A percentile compares a stretch with the other conserved stretches of the same genome.
These are phyloP conservation scores for Oostethus manadensis DNA, from an alignment of 2,113 vertebrate species.

Conservation along the genomic window DNA sequence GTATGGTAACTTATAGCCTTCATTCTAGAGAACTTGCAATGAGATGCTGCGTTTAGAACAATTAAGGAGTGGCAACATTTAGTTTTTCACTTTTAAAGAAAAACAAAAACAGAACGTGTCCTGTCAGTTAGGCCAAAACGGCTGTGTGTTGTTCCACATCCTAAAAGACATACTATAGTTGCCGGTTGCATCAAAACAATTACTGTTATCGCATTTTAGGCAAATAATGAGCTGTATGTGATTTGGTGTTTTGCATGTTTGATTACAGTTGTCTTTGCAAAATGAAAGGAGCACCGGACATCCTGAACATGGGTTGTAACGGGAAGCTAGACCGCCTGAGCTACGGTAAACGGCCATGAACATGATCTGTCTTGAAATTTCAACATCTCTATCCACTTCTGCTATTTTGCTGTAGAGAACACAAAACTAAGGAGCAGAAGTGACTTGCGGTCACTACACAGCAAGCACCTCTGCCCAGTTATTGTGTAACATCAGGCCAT, in stretches of 20 bases:
- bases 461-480: constrained; percentile 47
- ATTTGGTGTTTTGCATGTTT: constrained; percentile 25
- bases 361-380: constrained; percentile 61
- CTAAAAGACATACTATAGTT: too few relatives aligned
- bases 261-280: constrained; percentile 28
- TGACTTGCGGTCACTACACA: constrained; percentile 63
- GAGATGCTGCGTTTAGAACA: background rate
- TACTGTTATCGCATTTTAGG: background rate
- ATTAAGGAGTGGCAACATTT: background rate
- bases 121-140: background rate
- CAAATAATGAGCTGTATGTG: background rate
- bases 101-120: background rate
- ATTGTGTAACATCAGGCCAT: constrained; percentile 51
- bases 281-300: constrained; percentile 44
- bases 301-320: constrained; percentile 52
- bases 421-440: constrained; percentile 54
- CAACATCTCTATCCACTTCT: constrained; percentile 68
- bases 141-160: too few relatives aligned
- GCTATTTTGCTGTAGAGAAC: constrained; percentile 55
- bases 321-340: constrained; percentile 54
- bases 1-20: background rate
- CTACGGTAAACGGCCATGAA: constrained; percentile 60
- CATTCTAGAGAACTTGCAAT: constrained; percentile 6
- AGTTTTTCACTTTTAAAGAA: background rate
- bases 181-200: background rate